Evolutionary conservation across 1,140 invertebrate species (phyloP).

Genomic region (Cephus cinctus): DNA sequence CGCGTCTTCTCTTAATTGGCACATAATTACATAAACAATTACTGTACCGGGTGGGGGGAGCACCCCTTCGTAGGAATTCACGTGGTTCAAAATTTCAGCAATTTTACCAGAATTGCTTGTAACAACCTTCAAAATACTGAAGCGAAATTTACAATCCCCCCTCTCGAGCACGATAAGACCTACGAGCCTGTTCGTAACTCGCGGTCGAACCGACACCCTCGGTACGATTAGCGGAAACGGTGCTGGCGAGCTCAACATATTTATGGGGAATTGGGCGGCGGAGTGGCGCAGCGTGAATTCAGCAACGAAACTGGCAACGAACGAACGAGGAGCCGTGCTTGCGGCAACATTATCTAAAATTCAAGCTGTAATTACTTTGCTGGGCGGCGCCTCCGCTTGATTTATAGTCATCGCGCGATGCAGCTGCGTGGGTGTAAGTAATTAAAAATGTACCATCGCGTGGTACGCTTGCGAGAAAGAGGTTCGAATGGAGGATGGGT

Average conservation of each 20-base stretch:
- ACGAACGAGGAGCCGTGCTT: conserved; percentile 45
- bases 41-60: too few species aligned
- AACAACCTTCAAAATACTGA: too few species aligned
- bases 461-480: conserved; percentile 42
- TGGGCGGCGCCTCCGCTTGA: conserved; percentile 54
- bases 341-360: conserved; percentile 60
- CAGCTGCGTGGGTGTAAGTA: conserved; percentile 60
- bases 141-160: neutral
- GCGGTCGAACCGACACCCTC: neutral
- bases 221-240: neutral
- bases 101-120: too few species aligned
- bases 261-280: conserved; percentile 32
- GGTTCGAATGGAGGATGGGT: too few species aligned
- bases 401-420: conserved; percentile 59
- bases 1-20: conserved; percentile 45
- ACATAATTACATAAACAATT: conserved; percentile 54
- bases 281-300: too few species aligned
- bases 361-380: conserved; percentile 60
- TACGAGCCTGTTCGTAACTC: conserved; percentile 23
- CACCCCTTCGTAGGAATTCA: too few species aligned
- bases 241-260: conserved; percentile 16
- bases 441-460: conserved; percentile 60
- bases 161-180: conserved; percentile 20
- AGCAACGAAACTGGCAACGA: conserved; percentile 1
- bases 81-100: too few species aligned